Percentiles rank a stretch among this genome's conserved stretches.
phyloP scores from a whole-genome alignment of 2,888 invertebrate genomes.

The Polymixis flavicincta region DNA sequence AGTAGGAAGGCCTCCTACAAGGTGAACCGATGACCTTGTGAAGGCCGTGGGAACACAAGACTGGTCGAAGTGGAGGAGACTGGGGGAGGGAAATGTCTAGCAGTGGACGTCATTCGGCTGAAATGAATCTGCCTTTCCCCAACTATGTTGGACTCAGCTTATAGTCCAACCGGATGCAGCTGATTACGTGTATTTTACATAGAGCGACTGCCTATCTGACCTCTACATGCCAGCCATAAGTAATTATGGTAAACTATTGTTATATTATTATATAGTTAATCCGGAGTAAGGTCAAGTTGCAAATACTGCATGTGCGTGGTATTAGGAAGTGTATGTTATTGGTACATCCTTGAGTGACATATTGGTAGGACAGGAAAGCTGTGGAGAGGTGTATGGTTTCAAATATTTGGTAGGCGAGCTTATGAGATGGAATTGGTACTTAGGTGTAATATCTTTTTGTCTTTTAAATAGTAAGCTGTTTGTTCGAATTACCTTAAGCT shows the following conservation, averaged over 20 bases:
- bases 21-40: too few relatives aligned
- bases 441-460: background rate
- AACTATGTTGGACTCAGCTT: background rate
- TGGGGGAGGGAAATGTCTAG: too few relatives aligned
- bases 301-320: slow-evolving; percentile 65
- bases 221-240: background rate
- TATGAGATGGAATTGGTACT: background rate
- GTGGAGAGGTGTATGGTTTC: slow-evolving; percentile 61
- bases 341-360: slow-evolving; percentile 71
- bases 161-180: background rate
- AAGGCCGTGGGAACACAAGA: too few relatives aligned
- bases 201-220: slow-evolving; percentile 3
- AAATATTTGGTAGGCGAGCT: background rate
- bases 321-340: slow-evolving; percentile 68
- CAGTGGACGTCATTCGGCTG: too few relatives aligned
- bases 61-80: too few relatives aligned
- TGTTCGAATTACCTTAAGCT: background rate
- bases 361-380: slow-evolving; percentile 53
- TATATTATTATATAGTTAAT: slow-evolving; percentile 22
- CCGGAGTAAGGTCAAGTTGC: slow-evolving; percentile 65
- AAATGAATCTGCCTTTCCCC: too few relatives aligned
- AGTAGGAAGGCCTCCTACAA: too few relatives aligned
- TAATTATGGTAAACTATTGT: slow-evolving; percentile 12
- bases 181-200: background rate
- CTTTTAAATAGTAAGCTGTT: background rate